Evolutionary conservation across 2,888 invertebrate genomes (phyloP).

Genomic region (Phyllotreta striolata): DNA sequence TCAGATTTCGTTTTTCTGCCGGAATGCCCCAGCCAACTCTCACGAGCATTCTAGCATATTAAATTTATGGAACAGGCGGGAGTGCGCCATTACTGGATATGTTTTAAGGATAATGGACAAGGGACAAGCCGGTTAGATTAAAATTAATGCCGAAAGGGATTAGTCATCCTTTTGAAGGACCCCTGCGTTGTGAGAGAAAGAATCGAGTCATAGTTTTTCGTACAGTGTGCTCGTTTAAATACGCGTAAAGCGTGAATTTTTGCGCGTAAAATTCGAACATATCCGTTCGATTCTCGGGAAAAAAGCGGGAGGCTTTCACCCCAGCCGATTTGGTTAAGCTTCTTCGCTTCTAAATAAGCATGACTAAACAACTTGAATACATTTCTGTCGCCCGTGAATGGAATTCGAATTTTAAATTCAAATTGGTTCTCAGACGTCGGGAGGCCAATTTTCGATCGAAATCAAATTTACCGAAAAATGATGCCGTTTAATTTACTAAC

Average conservation of each 20-base stretch:
- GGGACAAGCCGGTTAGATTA: slow-evolving; percentile 23
- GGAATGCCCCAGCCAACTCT: neutral
- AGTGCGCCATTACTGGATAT: slow-evolving; percentile 19
- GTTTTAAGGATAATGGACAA: slow-evolving; percentile 26
- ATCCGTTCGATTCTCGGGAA: neutral
- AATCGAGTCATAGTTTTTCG: neutral
- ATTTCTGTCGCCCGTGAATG: neutral
- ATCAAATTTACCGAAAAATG: slow-evolving; percentile 2
- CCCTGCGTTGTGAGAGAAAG: slow-evolving; percentile 8
- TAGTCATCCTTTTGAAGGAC: slow-evolving; percentile 30
- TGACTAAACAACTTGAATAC: slow-evolving; percentile 9
- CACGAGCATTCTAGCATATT: slow-evolving; percentile 14
- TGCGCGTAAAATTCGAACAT: neutral
- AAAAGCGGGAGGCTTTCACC: neutral
- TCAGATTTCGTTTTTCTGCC: too few relatives aligned
- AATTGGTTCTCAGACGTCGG: slow-evolving; percentile 2
- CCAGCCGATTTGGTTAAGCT: slow-evolving; percentile 6
- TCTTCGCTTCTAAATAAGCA: slow-evolving; percentile 5
- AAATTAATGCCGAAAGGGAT: slow-evolving; percentile 29
- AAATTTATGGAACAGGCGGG: slow-evolving; percentile 5
- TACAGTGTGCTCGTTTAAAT: neutral
- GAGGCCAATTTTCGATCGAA: neutral
- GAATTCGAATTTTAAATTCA: slow-evolving; percentile 8
- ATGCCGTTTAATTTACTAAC: too few relatives aligned
- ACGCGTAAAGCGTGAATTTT: neutral